Base-by-base conservation (phyloP, 2,888 invertebrate species). In the Drosophila pseudotalamancana region DNA sequence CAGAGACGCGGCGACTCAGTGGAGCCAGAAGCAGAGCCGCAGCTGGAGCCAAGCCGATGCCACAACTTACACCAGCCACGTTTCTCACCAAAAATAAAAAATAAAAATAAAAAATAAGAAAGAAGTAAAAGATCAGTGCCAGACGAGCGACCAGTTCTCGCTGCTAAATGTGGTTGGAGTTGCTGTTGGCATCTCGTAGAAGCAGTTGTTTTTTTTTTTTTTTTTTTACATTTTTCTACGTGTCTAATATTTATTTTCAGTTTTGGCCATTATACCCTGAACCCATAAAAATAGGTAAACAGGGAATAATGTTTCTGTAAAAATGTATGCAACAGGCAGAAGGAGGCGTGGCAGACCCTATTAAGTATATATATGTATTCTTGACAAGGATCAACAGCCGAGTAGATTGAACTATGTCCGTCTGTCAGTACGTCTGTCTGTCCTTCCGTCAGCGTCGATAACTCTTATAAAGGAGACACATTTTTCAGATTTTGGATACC, bases 71-170 rank as follows among this genome's bases (percentile, higher is more conserved):
- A 76, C 37, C 31, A 42, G 32, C 39, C 50, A 46, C 64, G 59
- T 43, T 51, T 64, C 72, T 71, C 83, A 85, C 61, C 19, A 27
- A 62, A 67, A 74, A 43, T 53, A 43, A 43, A 40, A 42, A 42
- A 54, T 42, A 42, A 37, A 63, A 54, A 39, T 29, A 42, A 40
- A 42, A 42, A 54, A 39, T 37, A 37, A 63, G 50, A 39, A 23
- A 42, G 40, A 40, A 59, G 42, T 40, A 42, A 65, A 57, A 43
- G 19, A 48, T 61, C 70, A 49, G 56, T 50, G 56, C 65, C 80
- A 84, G 87, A 59, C 85, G 42, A 69, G 54, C 88, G 87, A 86
- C 80, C 86, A 83, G 83, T 79, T 83, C 87, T 84, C 72, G 56
- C 40, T 23, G 49, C 31, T 53, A 23, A 49, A 21, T 40, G 50